A percentile compares a stretch with the other conserved stretches of the same genome.
These are phyloP conservation scores for Semnornis frantzii DNA, from an alignment of 2,113 vertebrate species.

Conservation along the genomic window DNA sequence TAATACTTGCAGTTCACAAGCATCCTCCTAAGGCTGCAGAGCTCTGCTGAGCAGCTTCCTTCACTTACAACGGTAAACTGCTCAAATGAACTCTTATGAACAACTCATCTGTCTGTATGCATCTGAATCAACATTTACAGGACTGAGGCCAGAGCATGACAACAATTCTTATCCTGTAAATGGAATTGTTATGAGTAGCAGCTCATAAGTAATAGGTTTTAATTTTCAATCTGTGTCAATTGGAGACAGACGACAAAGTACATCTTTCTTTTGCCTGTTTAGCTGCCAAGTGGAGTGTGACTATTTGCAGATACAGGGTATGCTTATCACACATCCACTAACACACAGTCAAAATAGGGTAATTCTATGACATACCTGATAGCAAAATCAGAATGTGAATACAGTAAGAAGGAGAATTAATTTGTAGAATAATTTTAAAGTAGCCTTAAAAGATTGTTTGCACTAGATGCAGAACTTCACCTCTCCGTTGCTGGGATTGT, in stretches of 20 bases:
- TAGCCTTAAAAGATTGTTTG: background rate
- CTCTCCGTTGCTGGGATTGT: background rate
- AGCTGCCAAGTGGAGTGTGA: background rate
- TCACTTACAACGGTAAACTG: background rate
- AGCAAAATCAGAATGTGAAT: background rate
- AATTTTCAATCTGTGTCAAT: background rate
- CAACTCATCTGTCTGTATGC: background rate
- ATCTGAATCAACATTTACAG: background rate
- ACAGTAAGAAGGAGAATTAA: background rate
- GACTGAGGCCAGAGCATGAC: background rate
- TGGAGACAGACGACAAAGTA: background rate
- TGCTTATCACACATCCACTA: background rate
- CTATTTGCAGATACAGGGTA: background rate
- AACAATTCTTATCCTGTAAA: background rate
- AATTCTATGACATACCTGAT: background rate
- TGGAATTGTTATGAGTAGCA: background rate
- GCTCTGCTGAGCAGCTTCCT: background rate
- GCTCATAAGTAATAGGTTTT: background rate
- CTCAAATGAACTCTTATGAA: background rate
- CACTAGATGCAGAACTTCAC: background rate
- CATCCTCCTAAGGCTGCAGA: background rate
- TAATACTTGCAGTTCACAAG: background rate
- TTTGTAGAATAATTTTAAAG: background rate
- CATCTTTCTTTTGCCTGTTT: conserved; percentile 17
- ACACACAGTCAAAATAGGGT: background rate